Evolutionary conservation across 2,888 invertebrate genomes (phyloP).

Genomic region (Rapana venosa): DNA sequence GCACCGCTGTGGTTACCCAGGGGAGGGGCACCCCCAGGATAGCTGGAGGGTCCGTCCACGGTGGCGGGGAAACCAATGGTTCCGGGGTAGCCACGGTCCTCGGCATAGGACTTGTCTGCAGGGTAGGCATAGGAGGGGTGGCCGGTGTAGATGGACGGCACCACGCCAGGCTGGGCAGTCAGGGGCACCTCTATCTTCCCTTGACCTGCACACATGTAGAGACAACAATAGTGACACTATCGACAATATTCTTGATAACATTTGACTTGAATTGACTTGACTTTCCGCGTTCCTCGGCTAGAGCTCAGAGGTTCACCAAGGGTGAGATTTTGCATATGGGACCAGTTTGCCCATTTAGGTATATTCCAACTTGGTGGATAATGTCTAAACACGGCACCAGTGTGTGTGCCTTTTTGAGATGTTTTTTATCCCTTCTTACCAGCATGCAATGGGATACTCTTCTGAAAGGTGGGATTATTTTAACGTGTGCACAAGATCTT

Average conservation of each 20-base stretch:
- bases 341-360: too few species aligned
- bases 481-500: too few species aligned
- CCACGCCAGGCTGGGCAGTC: slow-evolving; percentile 70
- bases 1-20: slow-evolving; percentile 72
- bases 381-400: too few species aligned
- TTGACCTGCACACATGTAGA: slow-evolving; percentile 61
- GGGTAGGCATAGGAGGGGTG: slow-evolving; percentile 78
- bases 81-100: slow-evolving; percentile 74
- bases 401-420: too few species aligned
- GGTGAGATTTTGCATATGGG: too few species aligned
- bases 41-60: slow-evolving; percentile 55
- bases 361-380: too few species aligned
- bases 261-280: too few species aligned
- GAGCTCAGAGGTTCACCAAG: too few species aligned
- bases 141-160: slow-evolving; percentile 76
- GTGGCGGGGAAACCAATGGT: slow-evolving; percentile 60
- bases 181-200: slow-evolving; percentile 73
- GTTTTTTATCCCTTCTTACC: too few species aligned
- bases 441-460: too few species aligned
- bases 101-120: slow-evolving; percentile 70
- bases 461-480: too few species aligned
- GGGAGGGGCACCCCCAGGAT: slow-evolving; percentile 75
- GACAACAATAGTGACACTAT: not conserved
- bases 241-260: not conserved
- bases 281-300: too few species aligned